A percentile compares a stretch with the other conserved stretches of the same genome.
phyloP scores from a whole-genome alignment of 2,888 invertebrate species.

The Polydrusus tereticollis region DNA sequence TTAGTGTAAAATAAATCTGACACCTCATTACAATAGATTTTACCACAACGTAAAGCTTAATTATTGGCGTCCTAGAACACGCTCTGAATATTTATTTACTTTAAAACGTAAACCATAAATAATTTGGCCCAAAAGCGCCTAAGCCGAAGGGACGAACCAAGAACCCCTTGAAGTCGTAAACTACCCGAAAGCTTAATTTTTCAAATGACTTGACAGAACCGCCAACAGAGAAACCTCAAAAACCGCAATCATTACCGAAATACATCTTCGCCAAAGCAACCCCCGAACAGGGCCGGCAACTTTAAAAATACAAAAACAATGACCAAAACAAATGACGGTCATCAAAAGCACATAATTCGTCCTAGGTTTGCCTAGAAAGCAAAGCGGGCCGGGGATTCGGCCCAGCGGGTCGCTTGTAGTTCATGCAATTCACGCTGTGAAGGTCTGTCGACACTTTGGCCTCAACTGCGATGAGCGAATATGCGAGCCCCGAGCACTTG shows the following conservation, averaged over 20 bases:
- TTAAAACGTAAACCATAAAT: no score
- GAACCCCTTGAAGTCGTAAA: conserved; percentile 35
- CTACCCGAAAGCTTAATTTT: conserved; percentile 32
- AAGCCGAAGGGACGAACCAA: neutral
- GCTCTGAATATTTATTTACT: no score
- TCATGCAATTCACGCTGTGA: conserved; percentile 56
- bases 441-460: conserved; percentile 57
- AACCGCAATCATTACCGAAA: conserved; percentile 45
- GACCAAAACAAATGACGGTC: conserved; percentile 56
- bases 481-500: conserved; percentile 42
- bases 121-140: no score
- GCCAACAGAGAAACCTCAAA: conserved; percentile 28
- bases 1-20: no score
- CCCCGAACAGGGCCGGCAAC: conserved; percentile 22
- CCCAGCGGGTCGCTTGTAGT: conserved; percentile 59
- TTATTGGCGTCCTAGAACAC: no score
- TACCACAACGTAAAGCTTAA: no score
- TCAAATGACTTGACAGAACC: conserved; percentile 41
- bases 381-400: conserved; percentile 52
- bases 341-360: conserved; percentile 55
- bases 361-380: conserved; percentile 53
- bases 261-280: conserved; percentile 9
- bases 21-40: no score
- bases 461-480: conserved; percentile 41
- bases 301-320: conserved; percentile 41